Conservation (phyloP, 2,797 vertebrate genomes). For the Aselliscus stoliczkanus region DNA sequence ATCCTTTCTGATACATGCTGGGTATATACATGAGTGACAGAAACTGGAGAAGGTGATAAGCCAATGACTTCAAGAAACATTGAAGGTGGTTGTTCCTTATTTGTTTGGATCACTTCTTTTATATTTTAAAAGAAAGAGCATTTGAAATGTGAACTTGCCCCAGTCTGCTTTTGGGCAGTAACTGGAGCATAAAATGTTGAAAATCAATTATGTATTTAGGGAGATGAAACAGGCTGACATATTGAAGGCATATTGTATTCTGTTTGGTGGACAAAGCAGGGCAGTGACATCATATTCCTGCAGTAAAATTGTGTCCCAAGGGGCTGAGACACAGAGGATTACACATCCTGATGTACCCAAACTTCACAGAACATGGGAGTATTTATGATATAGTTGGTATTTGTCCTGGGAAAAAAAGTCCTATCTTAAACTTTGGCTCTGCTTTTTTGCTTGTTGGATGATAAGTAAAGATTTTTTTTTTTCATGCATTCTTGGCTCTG, state of each 20-base stretch:
- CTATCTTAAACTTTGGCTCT: neutral
- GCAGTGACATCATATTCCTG: conserved; percentile 23
- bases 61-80: neutral
- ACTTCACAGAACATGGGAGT: neutral
- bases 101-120: conserved; percentile 48
- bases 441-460: neutral
- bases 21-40: neutral
- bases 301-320: conserved; percentile 27
- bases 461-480: neutral
- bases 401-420: conserved; percentile 1
- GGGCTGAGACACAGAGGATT: neutral
- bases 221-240: conserved; percentile 58
- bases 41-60: neutral
- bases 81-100: neutral
- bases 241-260: conserved; percentile 55
- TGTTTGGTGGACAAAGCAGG: conserved; percentile 49
- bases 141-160: conserved; percentile 56
- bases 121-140: conserved; percentile 24
- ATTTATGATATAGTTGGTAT: neutral
- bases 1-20: neutral
- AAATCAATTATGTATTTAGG: conserved; percentile 73
- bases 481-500: neutral
- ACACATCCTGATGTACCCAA: neutral
- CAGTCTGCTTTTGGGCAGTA: conserved; percentile 34
- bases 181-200: conserved; percentile 66